These are phyloP conservation scores for Armadillidium nasatum DNA, from an alignment of 1,140 invertebrate genomes.

Conservation along the genomic window DNA sequence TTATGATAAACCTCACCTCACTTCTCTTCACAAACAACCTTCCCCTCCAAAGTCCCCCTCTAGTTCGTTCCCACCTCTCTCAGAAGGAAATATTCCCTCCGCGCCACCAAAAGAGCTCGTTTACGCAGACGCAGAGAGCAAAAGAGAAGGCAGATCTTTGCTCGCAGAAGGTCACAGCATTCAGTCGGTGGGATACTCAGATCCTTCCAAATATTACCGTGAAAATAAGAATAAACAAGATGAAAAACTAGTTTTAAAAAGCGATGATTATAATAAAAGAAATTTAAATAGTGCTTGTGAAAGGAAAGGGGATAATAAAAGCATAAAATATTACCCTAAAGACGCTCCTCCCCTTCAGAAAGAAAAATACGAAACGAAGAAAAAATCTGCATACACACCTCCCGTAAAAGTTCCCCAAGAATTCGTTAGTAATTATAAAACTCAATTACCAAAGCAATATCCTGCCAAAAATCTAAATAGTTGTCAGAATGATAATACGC, in stretches of 20 bases:
- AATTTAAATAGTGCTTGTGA: not conserved
- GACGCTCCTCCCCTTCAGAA: not conserved
- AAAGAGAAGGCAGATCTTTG: not conserved
- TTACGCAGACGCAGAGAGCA: conserved; percentile 27
- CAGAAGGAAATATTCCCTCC: conserved; percentile 19
- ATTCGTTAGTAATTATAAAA: not conserved
- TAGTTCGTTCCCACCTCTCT: not conserved
- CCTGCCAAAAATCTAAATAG: not conserved
- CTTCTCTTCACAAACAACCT: not conserved
- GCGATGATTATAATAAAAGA: not conserved
- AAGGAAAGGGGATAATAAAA: not conserved
- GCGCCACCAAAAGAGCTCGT: conserved; percentile 35
- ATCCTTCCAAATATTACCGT: not conserved
- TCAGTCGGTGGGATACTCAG: conserved; percentile 8
- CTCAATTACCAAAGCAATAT: not conserved
- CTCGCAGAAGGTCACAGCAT: not conserved
- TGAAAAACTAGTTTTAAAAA: not conserved
- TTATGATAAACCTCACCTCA: not conserved
- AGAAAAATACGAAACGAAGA: not conserved
- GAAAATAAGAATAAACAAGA: not conserved
- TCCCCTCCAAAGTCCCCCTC: not conserved
- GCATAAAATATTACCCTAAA: not conserved
- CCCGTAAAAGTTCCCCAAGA: not conserved
- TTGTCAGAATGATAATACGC: not conserved
- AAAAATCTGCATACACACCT: not conserved